A percentile compares a stretch with the other conserved stretches of the same genome.
Evolutionary conservation across 2,888 invertebrate genomes (phyloP).

Genomic region (Hecatera dysodea): DNA sequence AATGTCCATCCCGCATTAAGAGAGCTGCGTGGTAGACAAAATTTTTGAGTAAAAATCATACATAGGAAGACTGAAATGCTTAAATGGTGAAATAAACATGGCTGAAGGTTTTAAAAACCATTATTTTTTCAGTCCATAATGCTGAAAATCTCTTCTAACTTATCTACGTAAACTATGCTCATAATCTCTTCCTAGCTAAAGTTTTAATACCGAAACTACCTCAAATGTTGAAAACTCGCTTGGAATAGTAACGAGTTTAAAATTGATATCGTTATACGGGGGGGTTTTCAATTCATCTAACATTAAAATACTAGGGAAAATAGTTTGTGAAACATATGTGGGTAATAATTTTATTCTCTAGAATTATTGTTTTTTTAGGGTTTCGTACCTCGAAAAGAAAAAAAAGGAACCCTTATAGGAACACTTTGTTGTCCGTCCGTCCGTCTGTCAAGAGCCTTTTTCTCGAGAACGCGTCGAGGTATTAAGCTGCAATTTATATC

Average conservation of each 20-base stretch:
- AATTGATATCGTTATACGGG: slow-evolving; percentile 31
- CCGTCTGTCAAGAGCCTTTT: too few relatives aligned
- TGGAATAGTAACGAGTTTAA: slow-evolving; percentile 25
- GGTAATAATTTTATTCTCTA: too few relatives aligned
- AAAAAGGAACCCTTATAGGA: too few relatives aligned
- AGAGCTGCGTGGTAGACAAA: not conserved
- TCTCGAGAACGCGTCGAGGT: too few relatives aligned
- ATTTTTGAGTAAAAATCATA: not conserved
- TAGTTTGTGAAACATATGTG: not conserved
- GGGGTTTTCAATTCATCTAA: slow-evolving; percentile 14
- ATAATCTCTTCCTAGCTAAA: slow-evolving; percentile 19
- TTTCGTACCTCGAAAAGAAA: too few relatives aligned
- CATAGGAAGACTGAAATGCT: not conserved
- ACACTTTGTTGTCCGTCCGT: too few relatives aligned
- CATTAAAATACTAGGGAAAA: slow-evolving; percentile 2
- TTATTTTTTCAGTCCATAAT: not conserved
- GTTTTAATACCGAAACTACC: slow-evolving; percentile 30
- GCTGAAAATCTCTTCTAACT: not conserved
- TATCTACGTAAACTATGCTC: not conserved
- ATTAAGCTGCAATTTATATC: too few relatives aligned
- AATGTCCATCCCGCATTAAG: slow-evolving; percentile 1
- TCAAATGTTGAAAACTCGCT: slow-evolving; percentile 36
- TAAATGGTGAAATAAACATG: too few relatives aligned
- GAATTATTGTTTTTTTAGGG: too few relatives aligned
- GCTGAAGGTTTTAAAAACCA: not conserved